A percentile compares a stretch with the other conserved stretches of the same genome.
Evolutionary conservation across 2,797 vertebrate genomes (phyloP).

Genomic region (Rhodeus uyekii): DNA sequence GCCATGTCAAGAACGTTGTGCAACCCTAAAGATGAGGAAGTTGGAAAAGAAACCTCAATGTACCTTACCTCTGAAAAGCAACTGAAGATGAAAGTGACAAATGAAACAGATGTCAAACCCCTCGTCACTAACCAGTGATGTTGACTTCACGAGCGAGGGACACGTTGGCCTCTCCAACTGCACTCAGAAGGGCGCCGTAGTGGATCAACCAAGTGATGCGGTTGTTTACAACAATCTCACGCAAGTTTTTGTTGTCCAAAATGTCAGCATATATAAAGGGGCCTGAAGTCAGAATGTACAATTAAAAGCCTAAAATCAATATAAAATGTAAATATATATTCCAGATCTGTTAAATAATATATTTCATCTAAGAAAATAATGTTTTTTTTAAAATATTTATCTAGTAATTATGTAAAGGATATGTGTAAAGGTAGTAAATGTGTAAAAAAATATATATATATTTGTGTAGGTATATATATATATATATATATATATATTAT

Average conservation of each 20-base stretch:
- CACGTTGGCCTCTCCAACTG: constrained; percentile 89
- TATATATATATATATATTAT: too few relatives aligned
- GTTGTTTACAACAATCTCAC: constrained; percentile 93
- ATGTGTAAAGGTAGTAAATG: too few relatives aligned
- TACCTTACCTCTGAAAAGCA: not conserved
- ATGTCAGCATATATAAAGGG: constrained; percentile 93
- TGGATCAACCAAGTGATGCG: constrained; percentile 95
- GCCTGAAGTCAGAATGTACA: constrained; percentile 68
- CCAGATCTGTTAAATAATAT: too few relatives aligned
- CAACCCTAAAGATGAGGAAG: constrained; percentile 74
- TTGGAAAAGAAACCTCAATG: not conserved
- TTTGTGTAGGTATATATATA: not conserved
- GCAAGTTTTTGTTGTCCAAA: constrained; percentile 91
- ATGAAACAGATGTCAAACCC: not conserved
- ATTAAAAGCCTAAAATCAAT: not conserved
- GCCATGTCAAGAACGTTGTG: constrained; percentile 94
- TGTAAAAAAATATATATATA: too few relatives aligned
- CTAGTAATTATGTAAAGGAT: too few relatives aligned
- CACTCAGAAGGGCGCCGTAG: constrained; percentile 93
- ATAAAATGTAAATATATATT: not conserved
- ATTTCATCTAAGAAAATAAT: too few relatives aligned
- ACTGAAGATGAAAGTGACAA: not conserved
- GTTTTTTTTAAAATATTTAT: too few relatives aligned
- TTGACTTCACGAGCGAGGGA: constrained; percentile 88
- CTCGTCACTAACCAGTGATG: constrained; percentile 82